phyloP scores from a whole-genome alignment of 2,888 invertebrate species.

The Stenodera caucasica region DNA sequence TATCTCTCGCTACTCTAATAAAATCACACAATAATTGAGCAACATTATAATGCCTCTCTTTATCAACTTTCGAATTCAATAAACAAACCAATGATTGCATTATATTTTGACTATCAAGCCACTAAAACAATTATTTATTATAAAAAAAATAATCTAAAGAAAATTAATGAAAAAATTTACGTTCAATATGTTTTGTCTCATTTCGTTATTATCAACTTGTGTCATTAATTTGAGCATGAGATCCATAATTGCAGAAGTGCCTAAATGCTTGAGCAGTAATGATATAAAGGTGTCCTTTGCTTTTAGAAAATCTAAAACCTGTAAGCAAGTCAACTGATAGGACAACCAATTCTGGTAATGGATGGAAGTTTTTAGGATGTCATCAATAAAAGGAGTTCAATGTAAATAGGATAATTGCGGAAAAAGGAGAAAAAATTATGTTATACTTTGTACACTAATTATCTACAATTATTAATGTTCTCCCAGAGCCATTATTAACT shows the following conservation, averaged over 20 bases:
- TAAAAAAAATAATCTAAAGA: background rate
- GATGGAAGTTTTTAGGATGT: constrained; percentile 33
- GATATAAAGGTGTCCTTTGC: constrained; percentile 84
- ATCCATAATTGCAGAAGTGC: constrained; percentile 94
- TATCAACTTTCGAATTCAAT: constrained; percentile 67
- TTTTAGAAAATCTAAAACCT: constrained; percentile 91
- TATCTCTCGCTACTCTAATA: constrained; percentile 67
- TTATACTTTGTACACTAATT: constrained; percentile 36
- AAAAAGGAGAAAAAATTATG: constrained; percentile 36
- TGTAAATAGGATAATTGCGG: constrained; percentile 29
- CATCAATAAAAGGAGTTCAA: constrained; percentile 32
- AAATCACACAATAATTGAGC: constrained; percentile 88
- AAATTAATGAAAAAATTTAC: constrained; percentile 55
- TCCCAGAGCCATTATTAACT: too few species aligned
- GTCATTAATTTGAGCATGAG: constrained; percentile 83
- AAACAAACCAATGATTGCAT: constrained; percentile 75
- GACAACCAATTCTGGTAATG: constrained; percentile 80
- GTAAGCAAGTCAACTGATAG: constrained; percentile 88
- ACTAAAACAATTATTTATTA: constrained; percentile 60
- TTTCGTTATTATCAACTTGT: constrained; percentile 75
- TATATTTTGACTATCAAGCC: constrained; percentile 86
- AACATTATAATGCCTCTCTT: constrained; percentile 82
- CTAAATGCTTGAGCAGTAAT: constrained; percentile 84
- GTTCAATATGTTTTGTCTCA: constrained; percentile 70
- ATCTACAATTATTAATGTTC: constrained; percentile 5